Evolutionary conservation across 2,888 invertebrate genomes (phyloP).

Genomic region (Caenorhabditis drosophilae): DNA sequence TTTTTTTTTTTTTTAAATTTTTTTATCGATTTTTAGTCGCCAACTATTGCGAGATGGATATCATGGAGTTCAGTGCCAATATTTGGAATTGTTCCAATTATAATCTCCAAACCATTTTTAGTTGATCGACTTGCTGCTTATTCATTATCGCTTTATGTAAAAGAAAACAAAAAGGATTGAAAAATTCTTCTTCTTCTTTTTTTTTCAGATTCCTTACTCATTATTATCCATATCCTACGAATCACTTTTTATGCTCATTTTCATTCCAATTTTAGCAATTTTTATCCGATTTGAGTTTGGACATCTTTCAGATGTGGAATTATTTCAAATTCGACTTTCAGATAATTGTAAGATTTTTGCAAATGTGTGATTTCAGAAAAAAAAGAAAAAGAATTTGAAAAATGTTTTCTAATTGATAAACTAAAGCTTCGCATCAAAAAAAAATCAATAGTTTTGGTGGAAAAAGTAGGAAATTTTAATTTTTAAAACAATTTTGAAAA

Average conservation of each 20-base stretch:
- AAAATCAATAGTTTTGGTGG: too few relatives aligned
- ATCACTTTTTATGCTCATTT: constrained; percentile 58
- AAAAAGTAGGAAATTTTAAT: too few relatives aligned
- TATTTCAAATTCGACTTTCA: constrained; percentile 31
- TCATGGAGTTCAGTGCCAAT: constrained; percentile 47
- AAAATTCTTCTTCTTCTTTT: not conserved
- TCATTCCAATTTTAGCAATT: constrained; percentile 44
- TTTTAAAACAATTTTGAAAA: too few relatives aligned
- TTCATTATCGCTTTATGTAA: constrained; percentile 24
- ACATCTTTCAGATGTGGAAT: constrained; percentile 41
- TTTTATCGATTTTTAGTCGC: constrained; percentile 21
- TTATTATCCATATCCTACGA: constrained; percentile 65
- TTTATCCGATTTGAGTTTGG: constrained; percentile 56
- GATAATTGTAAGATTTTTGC: not conserved
- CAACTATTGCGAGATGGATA: constrained; percentile 37
- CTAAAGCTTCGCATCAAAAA: too few relatives aligned
- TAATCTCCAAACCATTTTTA: constrained; percentile 10
- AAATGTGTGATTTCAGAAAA: not conserved
- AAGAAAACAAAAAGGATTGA: constrained; percentile 1
- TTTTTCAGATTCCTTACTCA: constrained; percentile 58
- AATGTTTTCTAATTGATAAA: too few relatives aligned
- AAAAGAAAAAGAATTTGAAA: too few relatives aligned
- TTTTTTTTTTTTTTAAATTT: not conserved
- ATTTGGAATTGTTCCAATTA: constrained; percentile 21
- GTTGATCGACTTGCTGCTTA: constrained; percentile 28